These are phyloP conservation scores for Peromyscus attwateri DNA, from an alignment of 2,797 vertebrate genomes.

Conservation along the genomic window DNA sequence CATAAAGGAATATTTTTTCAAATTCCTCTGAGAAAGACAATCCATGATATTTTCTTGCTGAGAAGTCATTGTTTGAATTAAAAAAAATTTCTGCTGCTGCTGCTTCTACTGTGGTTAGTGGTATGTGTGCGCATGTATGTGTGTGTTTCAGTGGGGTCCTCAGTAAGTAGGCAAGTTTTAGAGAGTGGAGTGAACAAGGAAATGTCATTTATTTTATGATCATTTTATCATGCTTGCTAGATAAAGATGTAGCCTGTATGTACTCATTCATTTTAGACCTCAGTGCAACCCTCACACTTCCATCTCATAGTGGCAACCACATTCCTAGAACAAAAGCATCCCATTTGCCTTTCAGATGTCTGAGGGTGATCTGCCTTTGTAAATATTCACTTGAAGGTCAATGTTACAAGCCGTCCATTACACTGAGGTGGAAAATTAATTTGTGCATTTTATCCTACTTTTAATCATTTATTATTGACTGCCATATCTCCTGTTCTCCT, in stretches of 20 bases:
- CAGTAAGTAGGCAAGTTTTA: background rate
- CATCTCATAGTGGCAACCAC: background rate
- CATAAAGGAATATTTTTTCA: background rate
- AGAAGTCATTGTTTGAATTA: background rate
- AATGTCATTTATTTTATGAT: background rate
- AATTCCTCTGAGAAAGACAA: constrained; percentile 5
- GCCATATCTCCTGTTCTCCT: background rate
- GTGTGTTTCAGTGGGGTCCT: background rate
- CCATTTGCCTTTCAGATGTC: background rate
- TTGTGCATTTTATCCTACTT: background rate
- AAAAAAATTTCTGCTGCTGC: background rate
- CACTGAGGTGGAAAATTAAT: background rate
- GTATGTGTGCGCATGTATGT: background rate
- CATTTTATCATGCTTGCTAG: background rate
- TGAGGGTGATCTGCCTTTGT: background rate
- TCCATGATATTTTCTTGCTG: background rate
- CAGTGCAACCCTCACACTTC: background rate
- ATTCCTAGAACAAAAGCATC: background rate
- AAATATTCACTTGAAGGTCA: background rate
- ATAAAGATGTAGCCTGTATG: background rate
- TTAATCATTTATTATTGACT: background rate
- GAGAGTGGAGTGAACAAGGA: background rate
- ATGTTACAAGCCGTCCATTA: background rate
- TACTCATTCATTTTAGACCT: background rate
- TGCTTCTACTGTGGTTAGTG: background rate